Evolutionary conservation across 2,797 vertebrate species (phyloP), one percentile per base, ranked within the genome.

Genomic region (Hoplostethus mediterraneus): DNA sequence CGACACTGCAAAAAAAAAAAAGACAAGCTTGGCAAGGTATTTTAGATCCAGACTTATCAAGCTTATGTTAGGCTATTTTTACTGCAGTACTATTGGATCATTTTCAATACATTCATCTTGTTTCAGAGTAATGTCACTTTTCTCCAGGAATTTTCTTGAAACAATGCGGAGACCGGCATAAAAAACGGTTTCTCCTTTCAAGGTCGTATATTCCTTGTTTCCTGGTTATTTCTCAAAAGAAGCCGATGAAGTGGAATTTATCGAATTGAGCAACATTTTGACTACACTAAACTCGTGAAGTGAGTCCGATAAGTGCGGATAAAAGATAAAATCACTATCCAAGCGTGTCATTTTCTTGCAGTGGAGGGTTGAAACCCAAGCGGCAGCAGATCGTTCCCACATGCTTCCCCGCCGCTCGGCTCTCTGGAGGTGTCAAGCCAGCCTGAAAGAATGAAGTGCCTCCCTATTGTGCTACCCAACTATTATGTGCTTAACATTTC

Each of bases 401-500:
- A 98, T 99, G 96, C 96, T 97, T 97, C 96, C 97, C 97, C 90
- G 95, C 95, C 94, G 97, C 94, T 98, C 94, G 81, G 95, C 96
- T 96, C 96, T 94, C 96, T 96, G 97, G 96, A 98, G 96, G 96
- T 98, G 97, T 98, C 98, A 97, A 91, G 95, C 94, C 87, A 86
- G 94, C 94, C 95, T 96, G 95, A 96, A 96, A 97, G 97, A 98
- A 98, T 98, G 97, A 98, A 99, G 97, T 97, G 97, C 95, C 96
- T 94, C 94, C 87, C 94, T 93, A 98, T 98, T 99, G 98, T 99
- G 95, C 94, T 91, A 89, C 94, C 93, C 92, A 94, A 97, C 97
- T 96, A 97, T 98, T 99, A 97, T 99, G 97, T 98, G 97, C 96
- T 98, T 98, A 97, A 96, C 95, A 99, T 99, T 98, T 97, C 95